These are phyloP conservation scores for Tetramorium bicarinatum DNA, from an alignment of 2,888 invertebrate species.

Conservation along the genomic window DNA sequence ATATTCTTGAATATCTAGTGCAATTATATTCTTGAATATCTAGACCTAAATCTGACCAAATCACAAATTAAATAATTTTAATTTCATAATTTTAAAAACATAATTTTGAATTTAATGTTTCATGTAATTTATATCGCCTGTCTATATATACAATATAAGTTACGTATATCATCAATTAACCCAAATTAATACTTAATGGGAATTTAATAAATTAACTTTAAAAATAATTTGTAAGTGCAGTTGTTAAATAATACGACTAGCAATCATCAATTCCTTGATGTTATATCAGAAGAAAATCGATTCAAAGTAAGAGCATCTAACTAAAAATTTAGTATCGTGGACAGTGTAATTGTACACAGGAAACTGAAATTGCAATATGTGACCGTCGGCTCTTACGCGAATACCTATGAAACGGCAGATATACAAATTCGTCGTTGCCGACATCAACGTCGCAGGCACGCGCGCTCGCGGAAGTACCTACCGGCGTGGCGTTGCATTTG, in stretches of 20 bases:
- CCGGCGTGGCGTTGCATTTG: constrained; percentile 66
- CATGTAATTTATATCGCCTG: background rate
- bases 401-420: constrained; percentile 31
- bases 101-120: background rate
- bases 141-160: background rate
- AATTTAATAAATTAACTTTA: background rate
- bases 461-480: constrained; percentile 64
- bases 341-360: background rate
- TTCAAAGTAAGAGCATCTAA: background rate
- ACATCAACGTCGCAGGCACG: constrained; percentile 50
- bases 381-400: background rate
- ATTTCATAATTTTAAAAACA: constrained; percentile 4
- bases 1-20: background rate
- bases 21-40: background rate
- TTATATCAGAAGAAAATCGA: background rate
- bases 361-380: constrained; percentile 17
- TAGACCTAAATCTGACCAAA: background rate
- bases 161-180: background rate
- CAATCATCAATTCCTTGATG: background rate
- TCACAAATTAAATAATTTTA: constrained; percentile 5
- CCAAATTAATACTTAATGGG: background rate
- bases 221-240: background rate
- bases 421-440: constrained; percentile 36
- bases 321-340: background rate
- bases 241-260: background rate